Percentiles rank a stretch among this genome's conserved stretches.
Evolutionary conservation across 2,888 invertebrate genomes (phyloP).

Genomic region (Tenodera sinensis): DNA sequence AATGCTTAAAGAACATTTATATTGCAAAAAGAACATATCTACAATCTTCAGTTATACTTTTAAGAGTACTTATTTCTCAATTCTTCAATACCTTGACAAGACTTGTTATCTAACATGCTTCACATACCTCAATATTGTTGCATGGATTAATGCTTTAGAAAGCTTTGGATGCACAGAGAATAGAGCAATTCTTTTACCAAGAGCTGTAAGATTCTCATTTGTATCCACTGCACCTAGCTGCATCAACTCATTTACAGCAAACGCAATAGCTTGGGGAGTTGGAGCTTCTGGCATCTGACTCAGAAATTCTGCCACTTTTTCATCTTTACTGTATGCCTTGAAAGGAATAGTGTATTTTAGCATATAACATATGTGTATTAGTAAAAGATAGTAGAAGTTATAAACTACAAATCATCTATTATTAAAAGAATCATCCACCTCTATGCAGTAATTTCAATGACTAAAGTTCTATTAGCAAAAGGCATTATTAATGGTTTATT

Average conservation of each 20-base stretch:
- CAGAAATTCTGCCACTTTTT: constrained; percentile 56
- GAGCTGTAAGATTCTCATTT: constrained; percentile 58
- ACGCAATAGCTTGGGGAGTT: constrained; percentile 46
- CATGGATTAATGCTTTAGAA: constrained; percentile 57
- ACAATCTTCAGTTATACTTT: too few species aligned
- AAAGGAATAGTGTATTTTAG: neutral
- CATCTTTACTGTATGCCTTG: constrained; percentile 32
- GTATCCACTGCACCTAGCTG: constrained; percentile 55
- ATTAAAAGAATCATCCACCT: too few species aligned
- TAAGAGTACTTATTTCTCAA: too few species aligned
- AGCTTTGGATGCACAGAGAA: constrained; percentile 60
- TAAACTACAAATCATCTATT: too few species aligned
- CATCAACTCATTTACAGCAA: constrained; percentile 59
- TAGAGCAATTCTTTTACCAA: constrained; percentile 54
- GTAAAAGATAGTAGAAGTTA: too few species aligned
- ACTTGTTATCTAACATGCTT: neutral
- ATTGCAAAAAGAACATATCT: too few species aligned
- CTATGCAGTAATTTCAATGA: too few species aligned
- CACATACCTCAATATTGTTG: constrained; percentile 49
- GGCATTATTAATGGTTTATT: too few species aligned
- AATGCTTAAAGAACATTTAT: too few species aligned
- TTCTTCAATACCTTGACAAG: too few species aligned
- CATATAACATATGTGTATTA: neutral
- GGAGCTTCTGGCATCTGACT: constrained; percentile 62
- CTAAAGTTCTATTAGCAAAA: too few species aligned